These are phyloP conservation scores for Anguilla marmorata DNA, from an alignment of 2,797 vertebrate species.

Conservation along the genomic window DNA sequence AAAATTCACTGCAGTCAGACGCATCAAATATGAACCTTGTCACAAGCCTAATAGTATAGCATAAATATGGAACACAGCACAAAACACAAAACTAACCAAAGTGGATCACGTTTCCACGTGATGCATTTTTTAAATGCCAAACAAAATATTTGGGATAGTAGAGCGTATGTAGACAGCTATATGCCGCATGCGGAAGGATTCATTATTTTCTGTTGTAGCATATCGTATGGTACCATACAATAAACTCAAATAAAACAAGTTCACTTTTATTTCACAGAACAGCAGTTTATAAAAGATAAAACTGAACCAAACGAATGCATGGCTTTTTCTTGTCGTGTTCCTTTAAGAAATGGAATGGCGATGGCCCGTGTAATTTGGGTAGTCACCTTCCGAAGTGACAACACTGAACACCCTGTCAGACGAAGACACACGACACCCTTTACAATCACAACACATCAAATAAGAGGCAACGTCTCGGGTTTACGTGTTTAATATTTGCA, in stretches of 20 bases:
- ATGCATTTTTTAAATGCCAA: background rate
- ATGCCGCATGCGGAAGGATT: background rate
- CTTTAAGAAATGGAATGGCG: slow-evolving; percentile 37
- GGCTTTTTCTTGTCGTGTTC: slow-evolving; percentile 1
- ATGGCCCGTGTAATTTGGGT: slow-evolving; percentile 27
- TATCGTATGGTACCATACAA: background rate
- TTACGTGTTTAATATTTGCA: background rate
- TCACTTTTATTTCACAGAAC: background rate
- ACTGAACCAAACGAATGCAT: background rate
- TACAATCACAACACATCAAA: background rate
- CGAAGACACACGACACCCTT: slow-evolving; percentile 5
- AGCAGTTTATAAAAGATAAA: background rate
- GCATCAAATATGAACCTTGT: background rate
- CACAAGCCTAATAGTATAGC: background rate
- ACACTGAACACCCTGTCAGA: slow-evolving; percentile 18
- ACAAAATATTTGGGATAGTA: background rate
- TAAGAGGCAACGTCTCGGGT: background rate
- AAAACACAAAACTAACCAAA: background rate
- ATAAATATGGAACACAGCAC: background rate
- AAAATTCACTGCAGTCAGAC: background rate
- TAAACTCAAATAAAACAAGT: background rate
- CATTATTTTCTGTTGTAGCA: background rate
- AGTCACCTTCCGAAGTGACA: slow-evolving; percentile 13
- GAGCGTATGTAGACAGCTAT: background rate
- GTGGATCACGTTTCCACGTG: background rate